Evolutionary conservation across 1,140 invertebrate species (phyloP).

Genomic region (Apocrypta bakeri): DNA sequence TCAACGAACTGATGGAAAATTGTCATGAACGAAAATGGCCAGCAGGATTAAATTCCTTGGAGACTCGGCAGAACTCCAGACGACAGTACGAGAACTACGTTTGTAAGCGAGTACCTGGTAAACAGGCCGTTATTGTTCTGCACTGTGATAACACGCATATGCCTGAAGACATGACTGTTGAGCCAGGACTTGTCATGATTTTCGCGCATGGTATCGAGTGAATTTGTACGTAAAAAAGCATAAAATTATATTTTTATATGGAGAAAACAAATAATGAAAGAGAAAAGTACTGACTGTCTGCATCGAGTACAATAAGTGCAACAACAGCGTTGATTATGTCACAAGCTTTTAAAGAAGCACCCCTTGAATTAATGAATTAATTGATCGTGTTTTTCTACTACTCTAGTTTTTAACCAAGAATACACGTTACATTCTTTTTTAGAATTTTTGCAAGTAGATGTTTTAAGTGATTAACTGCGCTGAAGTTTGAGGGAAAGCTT

Average conservation of each 20-base stretch:
- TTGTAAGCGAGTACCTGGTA: constrained; percentile 94
- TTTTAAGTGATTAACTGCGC: constrained; percentile 19
- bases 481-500: neutral
- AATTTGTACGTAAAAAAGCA: constrained; percentile 58
- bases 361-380: constrained; percentile 20
- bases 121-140: constrained; percentile 95
- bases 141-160: constrained; percentile 96
- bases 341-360: constrained; percentile 36
- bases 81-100: constrained; percentile 95
- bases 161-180: constrained; percentile 95
- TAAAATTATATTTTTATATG: constrained; percentile 49
- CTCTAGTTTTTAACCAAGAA: constrained; percentile 38
- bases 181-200: constrained; percentile 98
- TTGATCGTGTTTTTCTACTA: constrained; percentile 38
- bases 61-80: constrained; percentile 94
- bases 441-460: constrained; percentile 40
- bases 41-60: constrained; percentile 91
- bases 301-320: constrained; percentile 30
- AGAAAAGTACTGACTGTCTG: constrained; percentile 38
- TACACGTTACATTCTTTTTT: constrained; percentile 48
- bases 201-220: constrained; percentile 98
- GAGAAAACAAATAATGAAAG: constrained; percentile 10
- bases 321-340: constrained; percentile 33
- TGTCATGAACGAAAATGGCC: constrained; percentile 97
- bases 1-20: constrained; percentile 97